Evolutionary conservation across 2,888 invertebrate genomes (phyloP), one percentile per base, ranked within the genome.

Genomic region (Ochropleura plecta): DNA sequence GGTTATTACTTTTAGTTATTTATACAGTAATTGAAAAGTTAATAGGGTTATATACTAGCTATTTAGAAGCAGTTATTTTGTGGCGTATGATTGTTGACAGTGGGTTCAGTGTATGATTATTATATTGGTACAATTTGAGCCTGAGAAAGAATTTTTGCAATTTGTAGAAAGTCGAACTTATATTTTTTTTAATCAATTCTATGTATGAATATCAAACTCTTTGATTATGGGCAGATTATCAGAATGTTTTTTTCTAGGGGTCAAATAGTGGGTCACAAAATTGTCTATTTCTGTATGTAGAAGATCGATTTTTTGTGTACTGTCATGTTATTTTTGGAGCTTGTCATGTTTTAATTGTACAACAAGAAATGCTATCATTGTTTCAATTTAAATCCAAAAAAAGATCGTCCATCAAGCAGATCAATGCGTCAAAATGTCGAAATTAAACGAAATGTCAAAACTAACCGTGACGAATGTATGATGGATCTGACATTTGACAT

Each of bases 401-500:
- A 65, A 68, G 8, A 44, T 3, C 53, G 64, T 76, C 64, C 18
- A 73, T 76, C 76, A 76, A 16, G 0, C 3, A 44, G 40, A 57
- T 8, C 12, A 44, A n/a, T 60, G 57, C 53, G 76, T 76, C 73
- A 69, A 73, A 83, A 83, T 73, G 55, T 76, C 70, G 40, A 78
- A 72, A 84, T 78, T 57, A 76, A 83, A 73, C 63, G 42, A 68
- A 73, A 76, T 78, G 63, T 80, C 63, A 62, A 79, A 86, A 84
- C 79, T 53, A 59, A 71, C 74, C 84, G 74, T 81, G 84, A 83
- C 82, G 81, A 84, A 88, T 83, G 53, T 44, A 64, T 83, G 84
- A 84, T 81, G 78, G 81, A 81, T 81, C 55, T 81, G 83, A 86
- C 83, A 81, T 88, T 86, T 85, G 79, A 73, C 80, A 70, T 76